A percentile compares a stretch with the other conserved stretches of the same genome.
phyloP scores from a whole-genome alignment of 2,113 vertebrate species.

The Sminthopsis crassicaudata region DNA sequence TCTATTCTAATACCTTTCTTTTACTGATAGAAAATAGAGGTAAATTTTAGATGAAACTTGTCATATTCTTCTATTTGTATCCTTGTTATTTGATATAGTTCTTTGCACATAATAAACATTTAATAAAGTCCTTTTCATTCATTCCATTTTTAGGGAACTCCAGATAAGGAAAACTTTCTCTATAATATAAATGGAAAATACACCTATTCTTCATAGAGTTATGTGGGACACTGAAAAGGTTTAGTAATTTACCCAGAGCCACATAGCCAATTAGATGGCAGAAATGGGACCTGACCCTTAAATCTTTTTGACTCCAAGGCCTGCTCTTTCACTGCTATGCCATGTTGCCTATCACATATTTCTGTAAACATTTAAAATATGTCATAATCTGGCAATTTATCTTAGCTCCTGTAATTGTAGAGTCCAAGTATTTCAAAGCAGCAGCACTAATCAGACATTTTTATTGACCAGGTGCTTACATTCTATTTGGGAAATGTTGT shows the following conservation, averaged over 20 bases:
- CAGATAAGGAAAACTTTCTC: neutral
- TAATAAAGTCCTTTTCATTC: neutral
- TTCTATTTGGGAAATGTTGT: slow-evolving; percentile 62
- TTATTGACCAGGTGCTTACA: slow-evolving; percentile 61
- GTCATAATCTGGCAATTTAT: neutral
- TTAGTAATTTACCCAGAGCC: neutral
- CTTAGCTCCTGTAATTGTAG: neutral
- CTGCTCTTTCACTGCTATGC: neutral
- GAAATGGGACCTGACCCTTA: neutral
- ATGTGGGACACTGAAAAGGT: neutral
- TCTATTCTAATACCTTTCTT: neutral
- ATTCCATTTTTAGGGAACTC: neutral
- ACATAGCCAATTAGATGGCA: neutral
- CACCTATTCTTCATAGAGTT: neutral
- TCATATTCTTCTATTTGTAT: neutral
- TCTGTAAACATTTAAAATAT: neutral
- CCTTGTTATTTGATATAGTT: neutral
- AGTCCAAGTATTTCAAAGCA: slow-evolving; percentile 13
- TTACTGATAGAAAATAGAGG: neutral
- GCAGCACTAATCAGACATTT: neutral
- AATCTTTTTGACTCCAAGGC: neutral
- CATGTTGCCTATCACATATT: neutral
- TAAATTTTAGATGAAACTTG: neutral
- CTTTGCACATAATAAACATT: neutral
- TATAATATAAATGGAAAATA: neutral